Percentiles rank a stretch among this genome's conserved stretches.
phyloP scores from a whole-genome alignment of 2,888 invertebrate species.

The Lasioglossum lativentre region DNA sequence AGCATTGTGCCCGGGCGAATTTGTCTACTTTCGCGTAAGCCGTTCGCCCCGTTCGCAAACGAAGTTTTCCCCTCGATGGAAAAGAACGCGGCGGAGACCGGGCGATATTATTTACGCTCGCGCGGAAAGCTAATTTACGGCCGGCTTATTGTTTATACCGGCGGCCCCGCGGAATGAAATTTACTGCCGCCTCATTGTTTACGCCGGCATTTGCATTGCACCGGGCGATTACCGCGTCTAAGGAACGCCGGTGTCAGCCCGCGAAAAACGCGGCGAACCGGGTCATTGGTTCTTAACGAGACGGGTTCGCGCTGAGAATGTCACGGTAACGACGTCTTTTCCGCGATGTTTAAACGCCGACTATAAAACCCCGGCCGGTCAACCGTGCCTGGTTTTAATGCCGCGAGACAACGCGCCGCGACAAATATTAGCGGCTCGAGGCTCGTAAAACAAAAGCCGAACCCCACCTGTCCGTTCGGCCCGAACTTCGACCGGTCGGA shows the following conservation, averaged over 20 bases:
- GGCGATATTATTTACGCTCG: constrained; percentile 19
- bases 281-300: constrained; percentile 50
- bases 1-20: constrained; percentile 5
- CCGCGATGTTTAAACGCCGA: constrained; percentile 63
- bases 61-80: constrained; percentile 14
- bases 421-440: constrained; percentile 75
- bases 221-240: constrained; percentile 7
- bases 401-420: constrained; percentile 59
- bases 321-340: constrained; percentile 52
- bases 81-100: not conserved
- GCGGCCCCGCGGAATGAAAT: constrained; percentile 2
- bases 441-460: constrained; percentile 77
- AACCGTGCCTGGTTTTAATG: constrained; percentile 65
- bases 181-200: constrained; percentile 30
- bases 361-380: constrained; percentile 63
- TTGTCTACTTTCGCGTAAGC: not conserved
- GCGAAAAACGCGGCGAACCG: constrained; percentile 33
- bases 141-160: constrained; percentile 28
- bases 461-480: constrained; percentile 21
- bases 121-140: constrained; percentile 23
- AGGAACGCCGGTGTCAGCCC: constrained; percentile 2
- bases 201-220: constrained; percentile 9
- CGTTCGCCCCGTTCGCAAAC: not conserved
- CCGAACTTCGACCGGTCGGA: constrained; percentile 69
- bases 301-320: not conserved